Base-by-base conservation (phyloP, 2,113 vertebrate genomes). In the Illadopsis cleaveri region DNA sequence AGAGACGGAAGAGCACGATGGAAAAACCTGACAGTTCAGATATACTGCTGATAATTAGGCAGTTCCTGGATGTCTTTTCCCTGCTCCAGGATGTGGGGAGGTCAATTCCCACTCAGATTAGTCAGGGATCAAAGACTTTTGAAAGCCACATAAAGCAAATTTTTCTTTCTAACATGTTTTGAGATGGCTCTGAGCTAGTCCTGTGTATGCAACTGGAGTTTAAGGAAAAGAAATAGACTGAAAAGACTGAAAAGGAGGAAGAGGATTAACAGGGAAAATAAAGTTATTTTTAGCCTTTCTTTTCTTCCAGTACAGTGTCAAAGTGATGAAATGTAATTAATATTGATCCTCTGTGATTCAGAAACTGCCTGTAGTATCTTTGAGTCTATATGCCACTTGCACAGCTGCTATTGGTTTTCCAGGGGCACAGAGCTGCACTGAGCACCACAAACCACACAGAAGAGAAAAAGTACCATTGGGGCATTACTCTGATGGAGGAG, bases 261-360 rank as follows among this genome's bases (percentile, higher is more conserved):
- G 72, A 81, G 54, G 21, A 77, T 47, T 62, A 92, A 69, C 35
- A 75, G 24, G 9, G 16, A 25, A 78, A 86, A 86, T 13, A 37
- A 50, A 47, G 35, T 44, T 82, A 78, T 81, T 95, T 91, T 91
- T 70, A 78, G n/a, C 11, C n/a, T 50, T 24, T 51, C 17, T 64
- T 44, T 18, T 0, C 16, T 37, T 28, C 6, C 12, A 11, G 31
- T 86, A 48, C 15, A 57, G 18, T 48, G 40, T 48, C 71, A 65
- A 62, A 88, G 38, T 19, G 60, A 77, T 78, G 51, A 93, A 96
- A 83, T 51, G 33, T 62, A 94, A 95, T 90, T 88, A 94, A 90
- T 86, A 94, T 64, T 78, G 93, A 93, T 83, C 56, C 45, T 93
- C 31, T 42, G n/a, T 96, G 61, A 88, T 92, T 93, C 76, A 92